Conservation (phyloP, 2,797 vertebrate species). For the Phataginus tricuspis region DNA sequence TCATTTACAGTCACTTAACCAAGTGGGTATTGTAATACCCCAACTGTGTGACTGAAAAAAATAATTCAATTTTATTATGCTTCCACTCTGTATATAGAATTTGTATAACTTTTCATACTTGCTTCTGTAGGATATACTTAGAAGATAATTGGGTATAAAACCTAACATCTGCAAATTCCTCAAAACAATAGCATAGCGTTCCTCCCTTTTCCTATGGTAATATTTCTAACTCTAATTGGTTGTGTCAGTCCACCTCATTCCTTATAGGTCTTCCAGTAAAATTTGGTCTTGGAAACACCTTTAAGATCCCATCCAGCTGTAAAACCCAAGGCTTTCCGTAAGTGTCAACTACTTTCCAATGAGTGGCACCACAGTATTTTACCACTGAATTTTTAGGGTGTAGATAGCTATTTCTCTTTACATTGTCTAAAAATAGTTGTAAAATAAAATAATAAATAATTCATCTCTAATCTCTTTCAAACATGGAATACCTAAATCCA, state of each 20-base stretch:
- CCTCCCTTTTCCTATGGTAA: neutral
- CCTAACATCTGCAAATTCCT: neutral
- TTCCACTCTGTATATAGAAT: neutral
- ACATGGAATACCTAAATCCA: neutral
- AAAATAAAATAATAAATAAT: neutral
- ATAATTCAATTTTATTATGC: neutral
- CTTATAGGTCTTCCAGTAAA: neutral
- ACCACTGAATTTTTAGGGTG: neutral
- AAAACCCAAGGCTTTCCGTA: neutral
- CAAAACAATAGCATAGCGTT: neutral
- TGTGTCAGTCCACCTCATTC: neutral
- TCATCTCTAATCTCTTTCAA: neutral
- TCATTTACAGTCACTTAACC: slow-evolving; percentile 50
- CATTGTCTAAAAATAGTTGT: neutral
- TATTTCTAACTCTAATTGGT: neutral
- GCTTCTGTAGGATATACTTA: neutral
- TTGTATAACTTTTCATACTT: neutral
- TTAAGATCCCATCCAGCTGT: neutral
- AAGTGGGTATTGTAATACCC: neutral
- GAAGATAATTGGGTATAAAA: neutral
- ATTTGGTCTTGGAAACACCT: neutral
- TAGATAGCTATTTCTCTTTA: neutral
- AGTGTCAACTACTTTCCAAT: neutral
- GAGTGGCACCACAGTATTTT: neutral
- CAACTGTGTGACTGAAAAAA: neutral